Base-by-base conservation (phyloP, 2,113 vertebrate species). In the Herpailurus yagouaroundi region DNA sequence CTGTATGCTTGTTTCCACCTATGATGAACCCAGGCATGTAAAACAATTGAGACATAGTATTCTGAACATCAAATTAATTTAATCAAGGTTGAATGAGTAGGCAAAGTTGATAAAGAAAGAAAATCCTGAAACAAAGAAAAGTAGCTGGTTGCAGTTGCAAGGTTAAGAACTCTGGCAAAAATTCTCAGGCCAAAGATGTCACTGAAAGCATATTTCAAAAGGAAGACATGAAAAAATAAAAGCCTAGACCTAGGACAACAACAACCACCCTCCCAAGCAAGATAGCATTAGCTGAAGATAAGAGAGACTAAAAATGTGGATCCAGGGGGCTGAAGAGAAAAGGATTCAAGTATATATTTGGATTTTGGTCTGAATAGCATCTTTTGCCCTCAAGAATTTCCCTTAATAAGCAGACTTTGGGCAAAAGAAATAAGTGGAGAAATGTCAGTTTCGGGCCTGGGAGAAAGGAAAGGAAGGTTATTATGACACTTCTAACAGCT, bases 61-160 rank as follows among this genome's bases (percentile, higher is more conserved):
- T 93, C 79, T 80, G 27, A 95, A 89, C 36, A 71, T 36, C 41
- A 81, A 64, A 52, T 64, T 96, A 91, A 95, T n/a, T 81, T 82
- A 71, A 71, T 57, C 52, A 68, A 80, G n/a, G n/a, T 12, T 79
- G 33, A 83, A 66, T 71, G 73, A 82, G 7, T 36, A 55, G 48
- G 52, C 48, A 86, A 89, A 48, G 25, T 27, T 27, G 27, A 84
- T 1, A 55, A 25, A 64, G 55, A 90, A 91, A 16, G 66, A 76
- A 94, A 90, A 83, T 23, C 36, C 33, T 38, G 48, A 79, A 45
- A 45, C 1, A 45, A 45, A 45, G 45, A 45, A 45, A 45, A 55
- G 64, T 14, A 81, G 31, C 1, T 41, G 14, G 82, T 9, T 80
- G 52, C 7, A 82, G 38, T 0, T 84, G 31, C 60, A 93, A 27